Percentiles rank a stretch among this genome's conserved stretches.
These are phyloP conservation scores for Anarrhichthys ocellatus DNA, from an alignment of 2,113 vertebrate genomes.

Conservation along the genomic window DNA sequence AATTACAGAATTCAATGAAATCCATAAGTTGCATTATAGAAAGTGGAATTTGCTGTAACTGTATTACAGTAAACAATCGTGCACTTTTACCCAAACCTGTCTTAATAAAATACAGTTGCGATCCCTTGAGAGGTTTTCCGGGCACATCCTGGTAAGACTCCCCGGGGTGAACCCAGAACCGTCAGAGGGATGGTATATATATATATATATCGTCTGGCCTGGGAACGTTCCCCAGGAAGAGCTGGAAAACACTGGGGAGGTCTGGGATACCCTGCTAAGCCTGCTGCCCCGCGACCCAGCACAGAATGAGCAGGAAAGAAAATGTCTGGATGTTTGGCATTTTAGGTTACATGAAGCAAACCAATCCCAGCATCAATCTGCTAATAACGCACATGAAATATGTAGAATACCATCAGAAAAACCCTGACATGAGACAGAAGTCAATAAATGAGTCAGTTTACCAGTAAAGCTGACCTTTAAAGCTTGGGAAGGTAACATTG, in stretches of 20 bases:
- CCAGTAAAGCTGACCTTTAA: neutral
- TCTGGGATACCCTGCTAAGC: too few species aligned
- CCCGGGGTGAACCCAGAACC: too few species aligned
- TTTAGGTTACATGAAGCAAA: neutral
- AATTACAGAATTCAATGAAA: conserved; percentile 51
- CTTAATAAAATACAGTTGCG: neutral
- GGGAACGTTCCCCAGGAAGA: too few species aligned
- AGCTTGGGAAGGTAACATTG: too few species aligned
- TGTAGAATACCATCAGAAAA: neutral
- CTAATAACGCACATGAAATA: neutral
- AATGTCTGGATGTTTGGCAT: neutral
- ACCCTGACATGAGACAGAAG: neutral
- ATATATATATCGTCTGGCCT: too few species aligned
- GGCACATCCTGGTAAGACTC: neutral
- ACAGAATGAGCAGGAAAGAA: too few species aligned
- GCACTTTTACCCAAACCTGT: neutral
- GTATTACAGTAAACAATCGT: conserved; percentile 4
- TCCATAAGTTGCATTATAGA: conserved; percentile 19
- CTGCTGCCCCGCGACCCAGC: too few species aligned
- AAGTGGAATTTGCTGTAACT: conserved; percentile 10
- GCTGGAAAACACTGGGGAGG: too few species aligned
- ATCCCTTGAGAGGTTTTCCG: neutral
- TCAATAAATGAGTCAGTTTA: neutral
- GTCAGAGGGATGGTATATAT: too few species aligned
- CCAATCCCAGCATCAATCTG: neutral